Conservation (phyloP, 1,140 invertebrate species). For the Aphaenogaster ashmeadi region DNA sequence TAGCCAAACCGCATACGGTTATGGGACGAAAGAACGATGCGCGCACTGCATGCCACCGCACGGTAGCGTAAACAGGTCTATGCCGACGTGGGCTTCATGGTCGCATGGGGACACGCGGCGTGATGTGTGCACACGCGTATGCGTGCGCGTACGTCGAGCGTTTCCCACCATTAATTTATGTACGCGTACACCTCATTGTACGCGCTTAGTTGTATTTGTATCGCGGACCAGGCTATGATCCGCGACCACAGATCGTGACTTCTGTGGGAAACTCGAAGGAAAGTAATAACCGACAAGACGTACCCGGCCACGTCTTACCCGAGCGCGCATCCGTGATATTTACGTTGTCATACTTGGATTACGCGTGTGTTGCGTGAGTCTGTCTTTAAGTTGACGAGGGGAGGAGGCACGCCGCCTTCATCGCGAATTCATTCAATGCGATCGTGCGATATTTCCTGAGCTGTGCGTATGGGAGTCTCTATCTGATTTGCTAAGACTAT, state of each 20-base stretch:
- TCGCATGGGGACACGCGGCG: constrained; percentile 60
- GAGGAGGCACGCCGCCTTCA: not conserved
- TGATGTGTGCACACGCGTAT: constrained; percentile 55
- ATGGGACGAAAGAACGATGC: constrained; percentile 82
- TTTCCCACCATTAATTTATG: constrained; percentile 84
- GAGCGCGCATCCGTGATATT: constrained; percentile 61
- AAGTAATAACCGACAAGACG: constrained; percentile 77
- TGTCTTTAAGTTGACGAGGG: constrained; percentile 10
- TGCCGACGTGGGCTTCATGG: constrained; percentile 41
- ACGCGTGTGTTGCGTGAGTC: not conserved
- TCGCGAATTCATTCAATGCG: not conserved
- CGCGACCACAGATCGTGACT: constrained; percentile 87
- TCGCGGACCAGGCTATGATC: constrained; percentile 83
- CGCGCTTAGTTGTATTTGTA: constrained; percentile 67
- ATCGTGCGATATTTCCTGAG: not conserved
- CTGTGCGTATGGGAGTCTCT: not conserved
- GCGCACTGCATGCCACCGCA: constrained; percentile 54
- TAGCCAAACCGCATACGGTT: constrained; percentile 84
- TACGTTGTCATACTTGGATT: constrained; percentile 55
- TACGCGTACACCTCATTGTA: constrained; percentile 66
- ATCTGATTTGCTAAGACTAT: not conserved
- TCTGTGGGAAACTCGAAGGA: constrained; percentile 85
- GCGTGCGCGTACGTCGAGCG: constrained; percentile 47
- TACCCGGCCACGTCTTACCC: constrained; percentile 19
- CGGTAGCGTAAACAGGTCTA: constrained; percentile 63